phyloP scores from a whole-genome alignment of 2,797 vertebrate genomes.

The Euthynnus affinis region DNA sequence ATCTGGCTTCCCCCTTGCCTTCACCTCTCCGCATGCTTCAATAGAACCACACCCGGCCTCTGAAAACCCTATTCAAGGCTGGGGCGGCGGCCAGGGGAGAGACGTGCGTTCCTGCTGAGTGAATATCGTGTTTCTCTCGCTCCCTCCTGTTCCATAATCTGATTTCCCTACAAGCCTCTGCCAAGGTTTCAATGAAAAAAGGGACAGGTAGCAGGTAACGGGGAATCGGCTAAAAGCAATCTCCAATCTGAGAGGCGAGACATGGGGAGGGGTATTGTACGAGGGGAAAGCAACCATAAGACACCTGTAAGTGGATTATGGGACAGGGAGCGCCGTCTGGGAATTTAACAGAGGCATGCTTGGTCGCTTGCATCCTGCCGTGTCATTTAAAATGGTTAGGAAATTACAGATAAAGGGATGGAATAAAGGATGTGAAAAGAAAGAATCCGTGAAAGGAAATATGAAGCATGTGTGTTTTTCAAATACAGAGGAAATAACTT shows the following conservation, averaged over 20 bases:
- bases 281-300: conserved; percentile 58
- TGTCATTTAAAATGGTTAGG: conserved; percentile 60
- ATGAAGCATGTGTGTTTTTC: conserved; percentile 31
- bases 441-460: conserved; percentile 50
- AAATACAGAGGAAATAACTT: conserved; percentile 62
- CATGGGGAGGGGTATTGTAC: conserved; percentile 10
- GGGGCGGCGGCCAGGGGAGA: conserved; percentile 62
- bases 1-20: conserved; percentile 69
- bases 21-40: conserved; percentile 69
- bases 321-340: conserved; percentile 59
- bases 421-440: conserved; percentile 41
- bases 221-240: conserved; percentile 72
- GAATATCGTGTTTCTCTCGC: conserved; percentile 77
- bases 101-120: conserved; percentile 65
- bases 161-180: conserved; percentile 74
- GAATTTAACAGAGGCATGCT: conserved; percentile 59
- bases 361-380: conserved; percentile 34
- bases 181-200: conserved; percentile 68
- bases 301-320: conserved; percentile 83
- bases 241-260: conserved; percentile 56
- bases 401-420: conserved; percentile 52
- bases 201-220: conserved; percentile 80
- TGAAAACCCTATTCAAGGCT: conserved; percentile 62
- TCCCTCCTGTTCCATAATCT: conserved; percentile 76
- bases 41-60: conserved; percentile 64